These are phyloP conservation scores for Caenorhabditis macrosperma DNA, from an alignment of 2,888 invertebrate species.

Conservation along the genomic window DNA sequence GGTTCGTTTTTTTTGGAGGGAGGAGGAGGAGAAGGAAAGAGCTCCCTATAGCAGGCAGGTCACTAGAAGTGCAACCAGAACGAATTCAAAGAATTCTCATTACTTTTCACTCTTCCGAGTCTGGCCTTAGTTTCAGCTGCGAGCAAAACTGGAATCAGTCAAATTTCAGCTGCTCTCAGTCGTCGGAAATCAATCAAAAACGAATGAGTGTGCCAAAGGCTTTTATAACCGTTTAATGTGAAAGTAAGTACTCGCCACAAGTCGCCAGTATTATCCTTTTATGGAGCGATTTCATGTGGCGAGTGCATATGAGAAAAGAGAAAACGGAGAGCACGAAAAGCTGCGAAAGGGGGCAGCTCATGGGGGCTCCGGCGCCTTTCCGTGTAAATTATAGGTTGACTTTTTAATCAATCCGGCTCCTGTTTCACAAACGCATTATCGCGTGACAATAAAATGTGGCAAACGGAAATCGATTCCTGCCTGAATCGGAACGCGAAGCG, in stretches of 20 bases:
- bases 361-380: neutral
- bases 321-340: slow-evolving; percentile 18
- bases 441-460: neutral
- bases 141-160: neutral
- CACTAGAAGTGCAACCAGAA: slow-evolving; percentile 7
- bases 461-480: slow-evolving; percentile 13
- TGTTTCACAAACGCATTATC: neutral
- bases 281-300: slow-evolving; percentile 30
- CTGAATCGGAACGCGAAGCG: slow-evolving; percentile 26
- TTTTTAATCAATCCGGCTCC: slow-evolving; percentile 17
- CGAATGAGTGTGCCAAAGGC: neutral
- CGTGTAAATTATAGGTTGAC: slow-evolving; percentile 41
- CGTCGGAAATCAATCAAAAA: slow-evolving; percentile 5
- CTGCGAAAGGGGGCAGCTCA: neutral
- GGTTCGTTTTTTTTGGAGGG: slow-evolving; percentile 20
- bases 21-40: no score
- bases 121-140: slow-evolving; percentile 4
- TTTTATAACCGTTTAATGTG: slow-evolving; percentile 14
- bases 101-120: slow-evolving; percentile 13
- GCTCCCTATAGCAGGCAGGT: slow-evolving; percentile 6
- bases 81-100: slow-evolving; percentile 31
- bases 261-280: slow-evolving; percentile 38
- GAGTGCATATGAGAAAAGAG: slow-evolving; percentile 45
- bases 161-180: no score
- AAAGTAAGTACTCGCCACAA: slow-evolving; percentile 14